Evolutionary conservation across 2,113 vertebrate species (phyloP), one percentile per base, ranked within the genome.

Genomic region (Gambusia holbrooki): DNA sequence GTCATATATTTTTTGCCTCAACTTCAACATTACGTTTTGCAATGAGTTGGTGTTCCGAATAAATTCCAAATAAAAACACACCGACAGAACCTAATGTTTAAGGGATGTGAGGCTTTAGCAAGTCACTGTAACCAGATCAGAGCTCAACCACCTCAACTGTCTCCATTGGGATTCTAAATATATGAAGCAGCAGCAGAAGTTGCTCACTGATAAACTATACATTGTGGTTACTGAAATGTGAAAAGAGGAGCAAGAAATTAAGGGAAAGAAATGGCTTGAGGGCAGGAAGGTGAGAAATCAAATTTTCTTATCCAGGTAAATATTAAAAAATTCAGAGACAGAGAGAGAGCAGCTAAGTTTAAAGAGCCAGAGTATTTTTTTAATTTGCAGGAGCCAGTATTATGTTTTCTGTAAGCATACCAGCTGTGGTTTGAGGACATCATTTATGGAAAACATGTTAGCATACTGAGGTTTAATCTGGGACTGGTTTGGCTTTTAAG

Each of bases 391-490:
- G 63, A 69, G 42, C 40, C 40, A 33, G n/a, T n/a, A 11, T 65
- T 61, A 62, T 12, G 11, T 62, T 58, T 40, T 67, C 67, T 66
- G 2, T 51, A 69, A 64, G 32, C 73, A 72, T 76, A 62, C 58
- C 15, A 61, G 35, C 62, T n/a, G 37, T 42, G 40, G 37, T 71
- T 71, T 68, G 48, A 84, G 27, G 76, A 62, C 69, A 72, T 74
- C 2, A 80, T 69, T 83, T 81, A 83, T 60, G 3, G 83, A 77
- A 71, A n/a, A 71, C 25, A 62, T 48, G 62, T 45, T 25, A 73
- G 75, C 77, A 69, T 7, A 74, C 72, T 65, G 32, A 84, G 25
- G 19, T 67, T 65, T 69, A 48, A 84, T 74, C 73, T 76, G 72
- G 19, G 66, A 69, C 10, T 27, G 15, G 10, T 69, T 73, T 13